Evolutionary conservation across 2,888 invertebrate species (phyloP), one percentile per base, ranked within the genome.

Genomic region (Nomada ruficornis): DNA sequence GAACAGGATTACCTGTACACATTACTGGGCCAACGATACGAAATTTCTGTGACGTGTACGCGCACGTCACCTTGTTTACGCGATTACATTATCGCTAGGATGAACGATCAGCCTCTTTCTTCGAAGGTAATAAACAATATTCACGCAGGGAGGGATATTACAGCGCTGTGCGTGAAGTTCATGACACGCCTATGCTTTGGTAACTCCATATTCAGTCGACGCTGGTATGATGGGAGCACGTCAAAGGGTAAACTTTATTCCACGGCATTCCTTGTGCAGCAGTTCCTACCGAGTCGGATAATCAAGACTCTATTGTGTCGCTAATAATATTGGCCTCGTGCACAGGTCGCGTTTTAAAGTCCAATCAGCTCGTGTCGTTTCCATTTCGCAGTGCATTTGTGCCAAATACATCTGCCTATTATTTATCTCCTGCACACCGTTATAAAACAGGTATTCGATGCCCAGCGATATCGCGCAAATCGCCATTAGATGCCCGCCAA

Each of bases 211-310:
- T 78, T 79, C 79, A 72, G 55, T 36, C 79, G 50, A 63, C 26
- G 80, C 47, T 78, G 47, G 65, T 62, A 71, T 50, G 80, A 67
- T 79, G 71, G 71, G 57, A 67, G 71, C 62, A 78, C 79, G 80
- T 79, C 80, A 80, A 80, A 80, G 80, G 79, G 80, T 72, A 79
- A 80, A 80, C 80, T 80, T 80, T 80, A 80, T 79, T 80, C 80
- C 67, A 57, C 44, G 57, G 72, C 80, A 80, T 80, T 79, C 80
- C 80, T 80, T 72, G 71, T 59, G 71, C 79, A 79, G 55, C 44
- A 52, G 63, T 63, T 80, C 36, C 80, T 63, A 72, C 72, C 65
- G 70, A 80, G 71, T 80, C 72, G 72, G 80, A 80, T 80, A 80
- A 80, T 80, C 80, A 80, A 73, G 80, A 80, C 80, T 80, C 80